Evolutionary conservation across 2,113 vertebrate species (phyloP).

Genomic region (Nycticorax nycticorax): DNA sequence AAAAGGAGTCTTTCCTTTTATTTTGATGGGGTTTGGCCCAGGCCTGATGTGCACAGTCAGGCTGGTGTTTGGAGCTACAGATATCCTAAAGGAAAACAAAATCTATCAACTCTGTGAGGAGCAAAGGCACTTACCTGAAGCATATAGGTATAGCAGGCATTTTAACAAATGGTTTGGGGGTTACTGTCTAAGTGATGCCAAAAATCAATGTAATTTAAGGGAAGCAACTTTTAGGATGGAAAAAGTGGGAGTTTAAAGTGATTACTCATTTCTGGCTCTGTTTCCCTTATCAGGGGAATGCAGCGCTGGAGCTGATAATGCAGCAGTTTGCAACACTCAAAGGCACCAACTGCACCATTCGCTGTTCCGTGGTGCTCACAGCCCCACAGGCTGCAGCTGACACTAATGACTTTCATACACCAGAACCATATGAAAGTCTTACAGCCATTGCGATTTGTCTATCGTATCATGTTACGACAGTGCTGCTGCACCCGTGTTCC

Average conservation of each 20-base stretch:
- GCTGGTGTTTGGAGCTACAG: not conserved
- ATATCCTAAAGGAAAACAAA: not conserved
- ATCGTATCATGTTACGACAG: not conserved
- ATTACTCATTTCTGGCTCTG: conserved; percentile 21
- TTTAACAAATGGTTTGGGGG: conserved; percentile 31
- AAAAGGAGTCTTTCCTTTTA: not conserved
- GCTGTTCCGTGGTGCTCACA: not conserved
- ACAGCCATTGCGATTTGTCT: not conserved
- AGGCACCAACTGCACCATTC: not conserved
- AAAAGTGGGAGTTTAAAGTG: not conserved
- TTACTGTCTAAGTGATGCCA: not conserved
- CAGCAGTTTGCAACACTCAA: not conserved
- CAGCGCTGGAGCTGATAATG: not conserved
- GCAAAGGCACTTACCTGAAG: not conserved
- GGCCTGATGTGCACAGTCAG: not conserved
- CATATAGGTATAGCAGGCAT: not conserved
- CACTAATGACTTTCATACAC: conserved; percentile 11
- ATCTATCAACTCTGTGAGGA: not conserved
- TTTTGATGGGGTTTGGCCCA: not conserved
- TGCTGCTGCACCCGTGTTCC: not conserved
- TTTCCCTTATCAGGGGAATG: conserved; percentile 31
- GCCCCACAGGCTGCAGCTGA: conserved; percentile 7
- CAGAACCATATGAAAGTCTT: conserved; percentile 8
- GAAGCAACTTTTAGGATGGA: not conserved
- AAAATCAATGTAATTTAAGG: not conserved